Evolutionary conservation across 2,888 invertebrate species (phyloP).

Genomic region (Andrena minutula): DNA sequence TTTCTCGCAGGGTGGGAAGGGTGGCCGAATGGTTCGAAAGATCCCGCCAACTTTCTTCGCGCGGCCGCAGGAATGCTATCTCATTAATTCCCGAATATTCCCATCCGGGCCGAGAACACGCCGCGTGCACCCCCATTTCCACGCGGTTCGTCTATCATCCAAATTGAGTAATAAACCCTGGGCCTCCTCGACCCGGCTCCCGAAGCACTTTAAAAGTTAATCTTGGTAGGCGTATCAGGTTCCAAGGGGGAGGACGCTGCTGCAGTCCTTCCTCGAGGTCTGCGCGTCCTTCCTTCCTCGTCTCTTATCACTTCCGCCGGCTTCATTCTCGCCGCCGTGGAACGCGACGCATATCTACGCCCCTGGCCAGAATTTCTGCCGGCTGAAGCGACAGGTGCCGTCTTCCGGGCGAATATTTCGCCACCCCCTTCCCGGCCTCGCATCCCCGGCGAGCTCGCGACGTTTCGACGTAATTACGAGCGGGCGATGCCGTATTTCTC

Average conservation of each 20-base stretch:
- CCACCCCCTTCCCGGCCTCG: neutral
- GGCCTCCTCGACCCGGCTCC: conserved; percentile 61
- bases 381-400: conserved; percentile 48
- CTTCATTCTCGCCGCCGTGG: conserved; percentile 41
- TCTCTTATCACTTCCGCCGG: conserved; percentile 38
- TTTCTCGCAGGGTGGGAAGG: neutral
- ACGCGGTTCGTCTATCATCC: conserved; percentile 79
- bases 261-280: conserved; percentile 55
- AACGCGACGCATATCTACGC: conserved; percentile 51
- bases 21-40: conserved; percentile 19
- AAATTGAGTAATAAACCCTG: conserved; percentile 81
- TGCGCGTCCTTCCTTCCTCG: conserved; percentile 44
- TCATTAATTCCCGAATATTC: conserved; percentile 63
- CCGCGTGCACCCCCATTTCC: conserved; percentile 27
- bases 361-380: conserved; percentile 30
- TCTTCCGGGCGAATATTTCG: conserved; percentile 55
- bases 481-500: conserved; percentile 45
- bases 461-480: conserved; percentile 58
- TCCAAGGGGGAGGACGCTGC: conserved; percentile 19
- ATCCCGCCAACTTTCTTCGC: conserved; percentile 33
- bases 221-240: conserved; percentile 73
- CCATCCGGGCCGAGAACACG: conserved; percentile 35
- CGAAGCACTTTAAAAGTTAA: conserved; percentile 80
- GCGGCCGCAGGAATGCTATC: conserved; percentile 29
- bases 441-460: conserved; percentile 24